Conservation (phyloP, 1,140 invertebrate species). For the Archivesica marissinica region DNA sequence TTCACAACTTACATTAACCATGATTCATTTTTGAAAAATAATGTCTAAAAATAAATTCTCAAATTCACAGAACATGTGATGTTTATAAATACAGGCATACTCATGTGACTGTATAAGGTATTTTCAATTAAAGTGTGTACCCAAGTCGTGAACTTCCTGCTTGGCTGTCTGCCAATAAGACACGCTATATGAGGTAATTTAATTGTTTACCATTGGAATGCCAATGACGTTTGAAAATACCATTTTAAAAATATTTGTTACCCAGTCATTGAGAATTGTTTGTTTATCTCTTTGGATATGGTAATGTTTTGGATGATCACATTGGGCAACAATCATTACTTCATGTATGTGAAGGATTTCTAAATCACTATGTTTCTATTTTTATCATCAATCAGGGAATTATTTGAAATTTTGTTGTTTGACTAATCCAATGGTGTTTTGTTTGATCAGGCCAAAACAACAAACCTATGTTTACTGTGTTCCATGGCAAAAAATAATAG, state of each 20-base stretch:
- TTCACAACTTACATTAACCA: too few relatives aligned
- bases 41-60: neutral
- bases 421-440: neutral
- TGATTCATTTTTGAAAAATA: neutral
- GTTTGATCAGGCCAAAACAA: neutral
- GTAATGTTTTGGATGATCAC: constrained; percentile 8
- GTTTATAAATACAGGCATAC: neutral
- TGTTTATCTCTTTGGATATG: constrained; percentile 8
- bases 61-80: constrained; percentile 1
- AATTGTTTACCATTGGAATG: constrained; percentile 19
- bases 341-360: neutral
- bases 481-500: too few relatives aligned
- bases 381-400: neutral
- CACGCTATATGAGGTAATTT: constrained; percentile 1
- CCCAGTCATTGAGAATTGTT: neutral
- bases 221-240: constrained; percentile 26
- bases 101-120: neutral
- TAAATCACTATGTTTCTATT: neutral
- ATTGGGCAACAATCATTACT: too few relatives aligned
- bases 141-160: constrained; percentile 26
- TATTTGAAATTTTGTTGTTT: neutral
- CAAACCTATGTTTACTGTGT: too few relatives aligned
- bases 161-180: constrained; percentile 7
- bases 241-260: constrained; percentile 3
- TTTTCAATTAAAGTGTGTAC: constrained; percentile 11